Evolutionary conservation across 2,113 vertebrate genomes (phyloP), one percentile per base, ranked within the genome.

Genomic region (Vidua macroura): DNA sequence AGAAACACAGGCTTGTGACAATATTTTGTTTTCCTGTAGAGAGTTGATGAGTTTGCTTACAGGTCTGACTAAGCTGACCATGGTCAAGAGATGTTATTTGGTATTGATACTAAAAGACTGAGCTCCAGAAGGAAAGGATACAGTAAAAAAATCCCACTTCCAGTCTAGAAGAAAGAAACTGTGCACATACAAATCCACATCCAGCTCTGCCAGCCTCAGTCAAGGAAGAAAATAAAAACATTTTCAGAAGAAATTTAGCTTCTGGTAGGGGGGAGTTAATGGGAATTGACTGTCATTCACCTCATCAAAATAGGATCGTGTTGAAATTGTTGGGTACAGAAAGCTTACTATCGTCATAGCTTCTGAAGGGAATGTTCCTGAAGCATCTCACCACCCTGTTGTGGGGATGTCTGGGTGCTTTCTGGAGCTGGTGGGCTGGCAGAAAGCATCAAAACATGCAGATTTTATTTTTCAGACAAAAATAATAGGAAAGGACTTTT

Each of bases 371-470:
- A 86, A 52, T 11, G 21, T 4, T n/a, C 60, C 46, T 72, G 52
- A 90, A 88, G 19, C 30, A 46, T 53, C 79, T 75, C 31, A 63
- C 16, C 37, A 56, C 31, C 23, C 18, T 56, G 10, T n/a, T 82
- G 12, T 68, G 85, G 83, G 75, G 85, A 91, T 60, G 46, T 88
- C 49, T 81, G 68, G 83, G 83, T 95, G 62, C 62, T 94, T 96
- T 96, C 69, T 92, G 66, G 49, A 81, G 56, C 37, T 58, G 37
- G 20, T 13, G 1, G 39, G 12, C 39, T 80, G 19, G 20, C 49
- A 86, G 64, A 46, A 80, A 83, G 41, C 55, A 86, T 53, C 16
- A 77, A 84, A 86, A 70, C 24, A 74, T n/a, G 82, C 52, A 94
- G 43, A 90, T 78, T 70, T 72, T 62, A 86, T 68, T 37, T 72